These are phyloP conservation scores for Diplodus puntazzo DNA, from an alignment of 2,797 vertebrate species.

Conservation along the genomic window DNA sequence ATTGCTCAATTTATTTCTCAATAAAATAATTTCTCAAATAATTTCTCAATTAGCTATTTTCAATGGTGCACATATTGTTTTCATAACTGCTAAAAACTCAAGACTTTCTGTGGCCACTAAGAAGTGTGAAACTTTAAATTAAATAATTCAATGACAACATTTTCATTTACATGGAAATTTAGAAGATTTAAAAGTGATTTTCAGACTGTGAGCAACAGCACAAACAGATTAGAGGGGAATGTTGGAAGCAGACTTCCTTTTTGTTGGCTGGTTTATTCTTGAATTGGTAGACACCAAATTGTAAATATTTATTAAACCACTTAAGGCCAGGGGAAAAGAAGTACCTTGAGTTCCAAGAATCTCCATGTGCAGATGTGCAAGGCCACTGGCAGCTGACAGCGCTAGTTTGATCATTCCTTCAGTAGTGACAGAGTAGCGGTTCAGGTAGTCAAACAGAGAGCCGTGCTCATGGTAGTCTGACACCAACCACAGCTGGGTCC, in stretches of 20 bases:
- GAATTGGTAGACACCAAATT: neutral
- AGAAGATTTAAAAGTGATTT: neutral
- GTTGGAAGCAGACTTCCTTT: neutral
- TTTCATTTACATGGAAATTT: neutral
- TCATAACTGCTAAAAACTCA: neutral
- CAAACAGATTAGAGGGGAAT: neutral
- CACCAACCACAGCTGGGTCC: conserved; percentile 97
- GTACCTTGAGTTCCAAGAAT: conserved; percentile 97
- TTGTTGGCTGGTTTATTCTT: neutral
- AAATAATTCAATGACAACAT: neutral
- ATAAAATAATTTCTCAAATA: too few species aligned
- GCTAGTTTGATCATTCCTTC: conserved; percentile 96
- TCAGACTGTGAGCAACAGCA: neutral
- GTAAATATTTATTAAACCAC: neutral
- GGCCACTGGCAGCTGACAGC: conserved; percentile 93
- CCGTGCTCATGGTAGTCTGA: conserved; percentile 97
- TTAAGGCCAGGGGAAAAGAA: neutral
- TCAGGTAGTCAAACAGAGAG: conserved; percentile 96
- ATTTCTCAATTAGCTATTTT: neutral
- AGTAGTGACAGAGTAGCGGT: conserved; percentile 91
- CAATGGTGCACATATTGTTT: neutral
- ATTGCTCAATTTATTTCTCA: neutral
- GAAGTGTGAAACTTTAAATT: neutral
- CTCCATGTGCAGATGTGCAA: conserved; percentile 98
- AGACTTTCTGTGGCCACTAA: too few species aligned